phyloP scores from a whole-genome alignment of 92 coral and sea anemone species.

The Siderastrea siderea region DNA sequence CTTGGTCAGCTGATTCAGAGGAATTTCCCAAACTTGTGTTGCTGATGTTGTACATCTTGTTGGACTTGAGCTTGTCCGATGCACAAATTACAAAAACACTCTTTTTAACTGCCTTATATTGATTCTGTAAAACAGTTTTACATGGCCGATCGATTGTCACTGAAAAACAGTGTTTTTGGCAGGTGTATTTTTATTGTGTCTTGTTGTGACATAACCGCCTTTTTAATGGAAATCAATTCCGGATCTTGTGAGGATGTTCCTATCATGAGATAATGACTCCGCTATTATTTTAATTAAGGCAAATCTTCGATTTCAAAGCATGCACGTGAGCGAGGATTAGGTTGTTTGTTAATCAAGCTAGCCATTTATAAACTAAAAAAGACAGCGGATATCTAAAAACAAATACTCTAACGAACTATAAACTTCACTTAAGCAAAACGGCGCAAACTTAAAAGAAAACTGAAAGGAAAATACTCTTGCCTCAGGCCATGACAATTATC shows the following conservation, averaged over 20 bases:
- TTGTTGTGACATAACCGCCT: background rate
- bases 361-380: background rate
- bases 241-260: background rate
- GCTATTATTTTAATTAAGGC: background rate
- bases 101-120: background rate
- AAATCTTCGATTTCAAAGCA: background rate
- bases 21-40: constrained; percentile 15
- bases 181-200: constrained; percentile 1
- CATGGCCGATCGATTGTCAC: background rate
- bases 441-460: background rate
- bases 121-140: constrained; percentile 5
- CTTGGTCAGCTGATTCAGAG: background rate
- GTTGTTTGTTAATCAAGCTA: background rate
- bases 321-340: too few relatives aligned
- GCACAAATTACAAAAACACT: background rate
- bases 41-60: background rate
- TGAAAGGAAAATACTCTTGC: background rate
- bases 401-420: background rate
- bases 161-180: constrained; percentile 6
- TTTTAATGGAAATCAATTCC: constrained; percentile 32
- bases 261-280: background rate
- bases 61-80: background rate
- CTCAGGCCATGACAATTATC: background rate
- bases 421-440: background rate
- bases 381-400: background rate